phyloP scores from a whole-genome alignment of 2,797 vertebrate species.

The Centropyge bicolor region DNA sequence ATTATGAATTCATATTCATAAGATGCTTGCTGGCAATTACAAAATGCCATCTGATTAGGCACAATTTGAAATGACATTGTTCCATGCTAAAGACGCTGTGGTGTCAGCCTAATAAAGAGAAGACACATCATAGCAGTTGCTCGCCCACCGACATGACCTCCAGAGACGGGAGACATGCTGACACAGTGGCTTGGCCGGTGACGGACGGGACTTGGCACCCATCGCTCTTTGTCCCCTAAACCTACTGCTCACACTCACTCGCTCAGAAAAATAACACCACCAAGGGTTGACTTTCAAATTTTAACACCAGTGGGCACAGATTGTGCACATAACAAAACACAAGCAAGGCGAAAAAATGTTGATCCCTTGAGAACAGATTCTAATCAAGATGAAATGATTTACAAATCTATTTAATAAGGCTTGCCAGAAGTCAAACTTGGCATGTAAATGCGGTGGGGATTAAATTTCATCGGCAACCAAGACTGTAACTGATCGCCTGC shows the following conservation, averaged over 20 bases:
- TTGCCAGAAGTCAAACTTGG: slow-evolving; percentile 88
- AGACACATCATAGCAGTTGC: slow-evolving; percentile 61
- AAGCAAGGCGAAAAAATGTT: slow-evolving; percentile 71
- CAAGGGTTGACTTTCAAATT: slow-evolving; percentile 68
- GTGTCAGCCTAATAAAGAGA: slow-evolving; percentile 76
- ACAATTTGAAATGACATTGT: slow-evolving; percentile 77
- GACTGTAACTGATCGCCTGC: slow-evolving; percentile 87
- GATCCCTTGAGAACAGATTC: slow-evolving; percentile 83
- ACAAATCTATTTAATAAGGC: slow-evolving; percentile 89
- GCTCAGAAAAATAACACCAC: slow-evolving; percentile 44
- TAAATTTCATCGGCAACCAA: slow-evolving; percentile 86
- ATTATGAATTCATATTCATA: slow-evolving; percentile 84
- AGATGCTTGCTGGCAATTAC: slow-evolving; percentile 80
- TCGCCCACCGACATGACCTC: slow-evolving; percentile 70
- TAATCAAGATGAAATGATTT: slow-evolving; percentile 89
- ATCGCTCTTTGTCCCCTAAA: slow-evolving; percentile 75
- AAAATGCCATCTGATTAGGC: slow-evolving; percentile 81
- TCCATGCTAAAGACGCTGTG: slow-evolving; percentile 73
- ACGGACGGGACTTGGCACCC: slow-evolving; percentile 74
- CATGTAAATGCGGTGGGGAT: slow-evolving; percentile 85
- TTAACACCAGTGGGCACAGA: slow-evolving; percentile 72
- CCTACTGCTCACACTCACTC: slow-evolving; percentile 45
- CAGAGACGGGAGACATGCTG: slow-evolving; percentile 75
- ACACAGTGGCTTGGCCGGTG: slow-evolving; percentile 72
- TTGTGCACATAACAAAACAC: slow-evolving; percentile 77